Conservation (phyloP, 2,797 vertebrate genomes). For the Sandelia bainsii region DNA sequence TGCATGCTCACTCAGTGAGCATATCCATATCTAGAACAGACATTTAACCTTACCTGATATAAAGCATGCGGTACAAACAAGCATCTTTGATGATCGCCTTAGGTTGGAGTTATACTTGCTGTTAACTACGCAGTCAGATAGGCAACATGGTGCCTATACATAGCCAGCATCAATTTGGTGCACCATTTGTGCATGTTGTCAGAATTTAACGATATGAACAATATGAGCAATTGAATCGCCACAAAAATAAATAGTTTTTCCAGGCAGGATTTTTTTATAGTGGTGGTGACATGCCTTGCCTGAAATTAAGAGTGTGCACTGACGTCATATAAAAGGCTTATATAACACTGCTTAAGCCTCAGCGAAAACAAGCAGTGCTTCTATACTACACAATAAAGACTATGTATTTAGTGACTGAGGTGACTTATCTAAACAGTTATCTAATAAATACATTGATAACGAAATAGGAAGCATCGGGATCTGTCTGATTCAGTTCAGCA, state of each 20-base stretch:
- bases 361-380: neutral
- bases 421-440: neutral
- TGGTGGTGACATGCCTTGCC: neutral
- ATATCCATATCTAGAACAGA: too few species aligned
- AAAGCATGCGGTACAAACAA: too few species aligned
- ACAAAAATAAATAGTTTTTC: neutral
- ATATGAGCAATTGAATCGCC: too few species aligned
- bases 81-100: too few species aligned
- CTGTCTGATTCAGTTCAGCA: neutral
- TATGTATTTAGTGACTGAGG: neutral
- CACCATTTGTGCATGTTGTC: too few species aligned
- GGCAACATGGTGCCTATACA: too few species aligned
- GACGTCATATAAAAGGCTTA: neutral
- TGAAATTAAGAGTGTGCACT: neutral
- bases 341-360: neutral
- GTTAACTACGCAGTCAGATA: too few species aligned
- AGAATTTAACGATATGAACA: too few species aligned
- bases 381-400: constrained; percentile 5
- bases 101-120: too few species aligned
- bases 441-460: neutral
- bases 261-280: neutral
- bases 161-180: too few species aligned
- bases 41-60: too few species aligned
- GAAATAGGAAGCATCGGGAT: neutral
- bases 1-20: too few species aligned